Evolutionary conservation across 2,888 invertebrate species (phyloP).

Genomic region (Protonemura montana): DNA sequence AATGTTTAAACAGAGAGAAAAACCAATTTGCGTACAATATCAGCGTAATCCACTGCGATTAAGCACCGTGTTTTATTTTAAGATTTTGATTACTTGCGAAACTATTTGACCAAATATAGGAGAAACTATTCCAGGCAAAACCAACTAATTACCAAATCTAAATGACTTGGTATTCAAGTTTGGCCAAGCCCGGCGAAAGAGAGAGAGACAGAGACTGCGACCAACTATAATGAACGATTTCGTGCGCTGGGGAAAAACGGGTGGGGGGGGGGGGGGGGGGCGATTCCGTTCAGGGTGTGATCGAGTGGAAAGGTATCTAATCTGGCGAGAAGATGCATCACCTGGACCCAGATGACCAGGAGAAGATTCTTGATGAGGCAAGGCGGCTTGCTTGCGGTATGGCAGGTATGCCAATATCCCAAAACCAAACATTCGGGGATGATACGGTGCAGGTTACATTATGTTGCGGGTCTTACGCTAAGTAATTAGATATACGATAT

Average conservation of each 20-base stretch:
- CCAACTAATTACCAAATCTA: slow-evolving; percentile 7
- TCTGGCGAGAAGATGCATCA: not conserved
- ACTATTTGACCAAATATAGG: slow-evolving; percentile 2
- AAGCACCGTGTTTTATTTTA: not conserved
- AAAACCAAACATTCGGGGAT: no score
- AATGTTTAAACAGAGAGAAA: not conserved
- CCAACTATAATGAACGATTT: slow-evolving; percentile 24
- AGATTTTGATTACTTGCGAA: slow-evolving; percentile 3
- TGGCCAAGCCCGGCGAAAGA: not conserved
- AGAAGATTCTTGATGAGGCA: not conserved
- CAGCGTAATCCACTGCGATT: not conserved
- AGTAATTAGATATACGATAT: no score
- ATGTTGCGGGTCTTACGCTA: no score
- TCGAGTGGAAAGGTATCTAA: slow-evolving; percentile 18
- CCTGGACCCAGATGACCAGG: not conserved
- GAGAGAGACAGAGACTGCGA: not conserved
- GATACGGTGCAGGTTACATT: no score
- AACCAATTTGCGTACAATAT: not conserved
- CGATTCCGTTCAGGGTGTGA: slow-evolving; percentile 14
- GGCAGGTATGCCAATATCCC: no score
- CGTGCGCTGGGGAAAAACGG: not conserved
- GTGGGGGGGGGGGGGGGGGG: not conserved
- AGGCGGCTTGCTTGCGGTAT: no score
- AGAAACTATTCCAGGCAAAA: not conserved
- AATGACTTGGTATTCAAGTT: not conserved